These are phyloP conservation scores for Lucilia cuprina DNA, from an alignment of 1,140 invertebrate genomes.

Conservation along the genomic window DNA sequence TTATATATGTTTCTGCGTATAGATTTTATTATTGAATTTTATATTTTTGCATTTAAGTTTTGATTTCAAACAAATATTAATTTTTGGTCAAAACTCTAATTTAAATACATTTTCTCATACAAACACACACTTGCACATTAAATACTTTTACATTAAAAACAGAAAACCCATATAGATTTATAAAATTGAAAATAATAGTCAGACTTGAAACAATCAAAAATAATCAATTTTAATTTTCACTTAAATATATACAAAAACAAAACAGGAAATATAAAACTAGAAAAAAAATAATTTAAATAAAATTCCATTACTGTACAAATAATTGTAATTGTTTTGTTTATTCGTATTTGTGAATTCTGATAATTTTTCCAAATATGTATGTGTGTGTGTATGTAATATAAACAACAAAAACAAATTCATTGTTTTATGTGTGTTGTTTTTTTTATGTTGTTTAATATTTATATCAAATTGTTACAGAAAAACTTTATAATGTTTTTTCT, in stretches of 20 bases:
- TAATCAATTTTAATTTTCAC: not conserved
- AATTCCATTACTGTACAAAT: not conserved
- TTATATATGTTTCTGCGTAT: not conserved
- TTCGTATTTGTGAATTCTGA: too few species aligned
- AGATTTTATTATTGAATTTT: not conserved
- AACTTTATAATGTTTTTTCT: not conserved
- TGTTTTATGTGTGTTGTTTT: not conserved
- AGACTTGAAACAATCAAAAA: slow-evolving; percentile 7
- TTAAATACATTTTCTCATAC: not conserved
- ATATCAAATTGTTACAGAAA: not conserved
- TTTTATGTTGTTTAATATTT: not conserved
- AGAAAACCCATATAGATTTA: too few species aligned
- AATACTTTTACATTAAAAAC: too few species aligned
- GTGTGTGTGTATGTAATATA: too few species aligned
- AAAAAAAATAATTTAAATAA: slow-evolving; percentile 1
- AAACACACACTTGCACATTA: not conserved
- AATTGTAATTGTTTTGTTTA: not conserved
- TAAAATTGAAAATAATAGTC: too few species aligned
- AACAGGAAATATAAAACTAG: not conserved
- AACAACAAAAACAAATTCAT: not conserved
- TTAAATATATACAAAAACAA: not conserved
- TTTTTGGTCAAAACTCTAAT: slow-evolving; percentile 5
- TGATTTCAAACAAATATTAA: slow-evolving; percentile 33
- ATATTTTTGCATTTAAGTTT: not conserved
- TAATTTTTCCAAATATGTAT: too few species aligned